Percentiles rank a stretch among this genome's conserved stretches.
phyloP scores from a whole-genome alignment of 2,888 invertebrate genomes.

The Andrena minutula region DNA sequence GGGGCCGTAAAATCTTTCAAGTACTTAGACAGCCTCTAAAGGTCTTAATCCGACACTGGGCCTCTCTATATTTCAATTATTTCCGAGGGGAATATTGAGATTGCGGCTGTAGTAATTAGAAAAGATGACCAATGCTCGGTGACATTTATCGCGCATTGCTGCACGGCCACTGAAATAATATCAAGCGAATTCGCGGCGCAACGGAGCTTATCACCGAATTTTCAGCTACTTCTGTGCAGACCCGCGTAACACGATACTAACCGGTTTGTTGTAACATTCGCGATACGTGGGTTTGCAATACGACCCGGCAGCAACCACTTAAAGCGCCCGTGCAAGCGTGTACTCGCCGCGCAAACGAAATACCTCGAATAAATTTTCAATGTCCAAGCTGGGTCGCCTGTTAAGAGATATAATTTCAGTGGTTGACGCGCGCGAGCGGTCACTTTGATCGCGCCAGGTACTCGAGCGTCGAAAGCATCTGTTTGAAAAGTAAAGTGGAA shows the following conservation, averaged over 20 bases:
- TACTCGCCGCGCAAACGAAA: conserved; percentile 26
- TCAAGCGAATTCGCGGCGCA: not conserved
- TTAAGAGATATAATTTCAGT: conserved; percentile 8
- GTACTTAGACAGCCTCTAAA: too few relatives aligned
- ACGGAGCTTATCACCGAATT: conserved; percentile 14
- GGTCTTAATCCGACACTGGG: too few relatives aligned
- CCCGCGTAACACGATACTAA: conserved; percentile 31
- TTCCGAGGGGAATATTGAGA: too few relatives aligned
- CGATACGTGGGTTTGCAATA: conserved; percentile 35
- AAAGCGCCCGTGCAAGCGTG: conserved; percentile 10
- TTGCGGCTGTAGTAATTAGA: too few relatives aligned
- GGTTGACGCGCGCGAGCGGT: too few relatives aligned
- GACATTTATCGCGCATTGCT: not conserved
- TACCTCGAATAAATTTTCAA: conserved; percentile 29
- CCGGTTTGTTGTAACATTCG: conserved; percentile 53
- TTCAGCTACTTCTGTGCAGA: conserved; percentile 27
- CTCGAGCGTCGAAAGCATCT: not conserved
- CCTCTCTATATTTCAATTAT: too few relatives aligned
- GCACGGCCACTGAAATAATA: not conserved
- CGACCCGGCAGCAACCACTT: conserved; percentile 42
- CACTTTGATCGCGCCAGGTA: not conserved
- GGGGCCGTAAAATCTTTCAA: too few relatives aligned
- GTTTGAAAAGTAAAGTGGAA: too few relatives aligned
- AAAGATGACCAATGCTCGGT: not conserved
- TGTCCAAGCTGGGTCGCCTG: not conserved